Evolutionary conservation across 2,797 vertebrate genomes (phyloP), one percentile per base, ranked within the genome.

Genomic region (Rhinella marina): DNA sequence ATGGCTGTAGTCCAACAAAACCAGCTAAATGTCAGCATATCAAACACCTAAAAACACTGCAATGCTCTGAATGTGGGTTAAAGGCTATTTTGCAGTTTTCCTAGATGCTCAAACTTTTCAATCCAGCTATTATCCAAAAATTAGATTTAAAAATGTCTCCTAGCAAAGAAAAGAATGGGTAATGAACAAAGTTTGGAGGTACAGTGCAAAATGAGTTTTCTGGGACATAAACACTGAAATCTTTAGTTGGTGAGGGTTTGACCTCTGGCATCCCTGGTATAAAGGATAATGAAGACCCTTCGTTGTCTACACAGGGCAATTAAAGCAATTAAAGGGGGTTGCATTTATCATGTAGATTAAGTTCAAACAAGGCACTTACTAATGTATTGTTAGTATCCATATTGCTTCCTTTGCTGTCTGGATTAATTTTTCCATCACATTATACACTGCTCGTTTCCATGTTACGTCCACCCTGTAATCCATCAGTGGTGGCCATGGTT

Each of bases 1-100:
- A 89, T 89, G 85, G 88, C 75, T 52, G 14, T n/a, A 56, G 85
- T 89, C 88, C 88, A 86, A 87, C 85, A 89, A 84, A 87, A 86
- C 81, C 79, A 70, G 62, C 72, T 86, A 89, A 89, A 83, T 89
- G 88, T 86, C 88, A 86, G 75, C 73, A 84, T 73, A 87, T 89
- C 81, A 86, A 77, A 82, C 66, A 21, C 54, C 81, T 86, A 87
- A 86, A 89, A 87, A 83, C 82, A 86, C 48, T 59, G 56, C 48
- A 41, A 54, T 84, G 80, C 88, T 79, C 27, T 29, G 23, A 84
- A 82, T 72, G 27, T 62, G 27, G 73, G 32, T 56, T 64, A 64
- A 80, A 88, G n/a, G 48, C n/a, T 85, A 56, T 48, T 88, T 75
- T 88, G 29, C 61, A 70, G 48, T 66, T 64, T 75, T 50, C 32